A percentile compares a stretch with the other conserved stretches of the same genome.
phyloP scores from a whole-genome alignment of 2,888 invertebrate genomes.

The Bombylius discolor region DNA sequence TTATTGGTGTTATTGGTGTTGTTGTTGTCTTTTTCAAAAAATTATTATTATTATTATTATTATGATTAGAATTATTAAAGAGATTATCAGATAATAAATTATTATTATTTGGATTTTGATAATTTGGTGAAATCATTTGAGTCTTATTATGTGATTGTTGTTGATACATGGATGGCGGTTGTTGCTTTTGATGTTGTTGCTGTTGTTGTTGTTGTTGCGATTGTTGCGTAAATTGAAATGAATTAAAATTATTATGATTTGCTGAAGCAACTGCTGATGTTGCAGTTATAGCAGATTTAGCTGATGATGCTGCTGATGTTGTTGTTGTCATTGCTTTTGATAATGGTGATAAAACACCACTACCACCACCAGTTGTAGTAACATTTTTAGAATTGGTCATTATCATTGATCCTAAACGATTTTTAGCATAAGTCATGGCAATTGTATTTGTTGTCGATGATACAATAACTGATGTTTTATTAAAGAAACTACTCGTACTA shows the following conservation, averaged over 20 bases:
- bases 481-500: constrained; percentile 16
- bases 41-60: constrained; percentile 11
- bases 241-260: no score
- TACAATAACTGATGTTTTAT: constrained; percentile 17
- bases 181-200: background rate
- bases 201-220: constrained; percentile 2
- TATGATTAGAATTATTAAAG: constrained; percentile 3
- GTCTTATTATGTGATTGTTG: background rate
- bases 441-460: constrained; percentile 13
- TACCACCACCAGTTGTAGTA: background rate
- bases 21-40: constrained; percentile 13
- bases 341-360: background rate
- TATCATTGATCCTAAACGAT: constrained; percentile 1
- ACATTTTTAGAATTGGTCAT: background rate
- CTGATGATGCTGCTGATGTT: background rate
- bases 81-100: constrained; percentile 1
- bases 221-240: background rate
- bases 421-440: constrained; percentile 12
- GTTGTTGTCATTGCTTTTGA: background rate
- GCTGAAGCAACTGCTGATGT: background rate
- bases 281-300: background rate
- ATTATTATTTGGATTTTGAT: constrained; percentile 6
- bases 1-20: constrained; percentile 13
- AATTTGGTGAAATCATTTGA: background rate
- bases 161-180: background rate